These are phyloP conservation scores for Altica lythri DNA, from an alignment of 2,888 invertebrate species.

Conservation along the genomic window DNA sequence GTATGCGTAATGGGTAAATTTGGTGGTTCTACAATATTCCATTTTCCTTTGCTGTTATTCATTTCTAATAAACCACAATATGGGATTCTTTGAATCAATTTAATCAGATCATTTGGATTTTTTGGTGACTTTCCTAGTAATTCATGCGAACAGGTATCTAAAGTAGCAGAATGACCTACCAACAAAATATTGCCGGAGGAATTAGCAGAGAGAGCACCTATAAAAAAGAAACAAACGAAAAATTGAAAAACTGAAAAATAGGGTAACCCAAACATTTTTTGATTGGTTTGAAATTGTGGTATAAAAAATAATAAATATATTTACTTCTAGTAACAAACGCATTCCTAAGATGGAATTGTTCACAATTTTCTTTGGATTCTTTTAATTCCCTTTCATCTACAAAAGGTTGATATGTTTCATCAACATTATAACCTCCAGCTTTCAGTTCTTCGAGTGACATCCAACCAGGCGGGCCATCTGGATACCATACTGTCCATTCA, in stretches of 20 bases:
- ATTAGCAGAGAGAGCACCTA: conserved; percentile 59
- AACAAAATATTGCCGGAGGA: conserved; percentile 83
- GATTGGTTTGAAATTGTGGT: background rate
- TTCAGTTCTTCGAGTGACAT: conserved; percentile 74
- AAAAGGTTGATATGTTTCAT: conserved; percentile 69
- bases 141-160: conserved; percentile 83
- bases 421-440: conserved; percentile 77
- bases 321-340: conserved; percentile 62
- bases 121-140: conserved; percentile 70
- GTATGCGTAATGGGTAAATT: conserved; percentile 86
- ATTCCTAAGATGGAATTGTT: conserved; percentile 70
- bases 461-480: conserved; percentile 76
- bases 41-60: conserved; percentile 63
- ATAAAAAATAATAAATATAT: background rate
- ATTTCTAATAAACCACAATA: conserved; percentile 78
- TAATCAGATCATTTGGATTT: conserved; percentile 68
- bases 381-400: conserved; percentile 61
- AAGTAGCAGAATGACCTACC: conserved; percentile 89
- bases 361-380: conserved; percentile 64
- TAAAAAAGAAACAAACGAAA: conserved; percentile 14
- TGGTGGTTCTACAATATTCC: conserved; percentile 77
- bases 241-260: conserved; percentile 2
- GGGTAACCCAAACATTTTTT: background rate
- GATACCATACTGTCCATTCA: conserved; percentile 93
- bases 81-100: conserved; percentile 78